Evolutionary conservation across 53 echinoderm and acorn worm species (phyloP).

Genomic region (Apostichopus leukothele): DNA sequence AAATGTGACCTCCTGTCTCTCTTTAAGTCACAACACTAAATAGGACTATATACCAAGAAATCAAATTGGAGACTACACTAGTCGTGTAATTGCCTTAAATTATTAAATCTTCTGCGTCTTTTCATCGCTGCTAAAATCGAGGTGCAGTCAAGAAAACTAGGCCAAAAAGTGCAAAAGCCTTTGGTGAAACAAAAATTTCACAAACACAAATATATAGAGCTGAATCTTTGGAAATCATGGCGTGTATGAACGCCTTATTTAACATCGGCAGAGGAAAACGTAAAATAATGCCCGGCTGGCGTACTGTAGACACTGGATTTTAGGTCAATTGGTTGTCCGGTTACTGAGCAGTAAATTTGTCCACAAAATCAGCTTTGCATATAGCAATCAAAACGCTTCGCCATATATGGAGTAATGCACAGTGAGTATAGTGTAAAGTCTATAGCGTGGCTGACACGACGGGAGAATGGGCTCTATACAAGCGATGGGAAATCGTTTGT

Average conservation of each 20-base stretch:
- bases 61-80: neutral
- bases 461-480: too few species aligned
- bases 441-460: too few species aligned
- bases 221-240: neutral
- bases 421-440: neutral
- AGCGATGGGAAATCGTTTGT: too few species aligned
- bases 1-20: too few species aligned
- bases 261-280: neutral
- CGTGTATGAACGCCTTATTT: slow-evolving; percentile 1
- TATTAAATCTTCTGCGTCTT: neutral
- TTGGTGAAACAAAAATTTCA: neutral
- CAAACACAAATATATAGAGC: neutral
- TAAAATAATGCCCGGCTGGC: neutral
- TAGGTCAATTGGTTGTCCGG: neutral
- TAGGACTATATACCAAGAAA: too few species aligned
- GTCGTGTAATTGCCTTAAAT: neutral
- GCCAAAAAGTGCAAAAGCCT: neutral
- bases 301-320: neutral
- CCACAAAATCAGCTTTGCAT: neutral
- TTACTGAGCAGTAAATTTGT: too few species aligned
- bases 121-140: neutral
- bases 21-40: too few species aligned
- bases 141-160: neutral
- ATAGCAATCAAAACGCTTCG: neutral
- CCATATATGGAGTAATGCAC: neutral